A percentile compares a stretch with the other conserved stretches of the same genome.
These are phyloP conservation scores for Drosophila nasuta DNA, from an alignment of 1,140 invertebrate genomes.

Conservation along the genomic window DNA sequence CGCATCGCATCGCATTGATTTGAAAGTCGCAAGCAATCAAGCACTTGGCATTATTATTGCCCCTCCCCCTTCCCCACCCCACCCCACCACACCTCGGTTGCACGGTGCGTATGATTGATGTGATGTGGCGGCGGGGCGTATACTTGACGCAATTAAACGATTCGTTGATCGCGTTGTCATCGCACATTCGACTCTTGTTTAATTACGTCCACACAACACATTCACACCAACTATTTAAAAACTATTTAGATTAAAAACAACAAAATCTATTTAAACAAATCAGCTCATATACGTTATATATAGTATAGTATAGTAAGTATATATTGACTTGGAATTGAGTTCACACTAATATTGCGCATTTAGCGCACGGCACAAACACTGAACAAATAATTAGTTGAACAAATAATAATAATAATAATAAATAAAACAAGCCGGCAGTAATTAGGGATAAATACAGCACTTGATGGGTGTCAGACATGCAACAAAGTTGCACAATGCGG, in stretches of 20 bases:
- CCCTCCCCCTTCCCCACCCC: neutral
- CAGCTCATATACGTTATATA: neutral
- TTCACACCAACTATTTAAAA: neutral
- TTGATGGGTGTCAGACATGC: constrained; percentile 15
- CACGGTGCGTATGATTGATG: constrained; percentile 27
- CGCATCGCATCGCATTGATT: constrained; percentile 1
- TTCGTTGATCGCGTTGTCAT: neutral
- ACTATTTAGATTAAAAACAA: neutral
- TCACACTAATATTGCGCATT: constrained; percentile 24
- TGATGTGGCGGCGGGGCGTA: neutral
- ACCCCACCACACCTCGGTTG: neutral
- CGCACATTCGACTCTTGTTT: neutral
- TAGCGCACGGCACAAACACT: neutral
- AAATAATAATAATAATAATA: no score
- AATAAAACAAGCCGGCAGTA: neutral
- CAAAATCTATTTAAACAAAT: neutral
- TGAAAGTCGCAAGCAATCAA: neutral
- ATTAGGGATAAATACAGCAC: constrained; percentile 12
- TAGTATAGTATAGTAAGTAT: no score
- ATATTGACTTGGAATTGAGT: neutral
- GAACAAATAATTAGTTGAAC: neutral
- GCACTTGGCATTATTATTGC: constrained; percentile 8
- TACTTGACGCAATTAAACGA: constrained; percentile 15
- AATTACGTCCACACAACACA: neutral
- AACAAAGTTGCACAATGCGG: neutral